Base-by-base conservation (phyloP, 2,113 vertebrate species). In the Heterochromis multidens region DNA sequence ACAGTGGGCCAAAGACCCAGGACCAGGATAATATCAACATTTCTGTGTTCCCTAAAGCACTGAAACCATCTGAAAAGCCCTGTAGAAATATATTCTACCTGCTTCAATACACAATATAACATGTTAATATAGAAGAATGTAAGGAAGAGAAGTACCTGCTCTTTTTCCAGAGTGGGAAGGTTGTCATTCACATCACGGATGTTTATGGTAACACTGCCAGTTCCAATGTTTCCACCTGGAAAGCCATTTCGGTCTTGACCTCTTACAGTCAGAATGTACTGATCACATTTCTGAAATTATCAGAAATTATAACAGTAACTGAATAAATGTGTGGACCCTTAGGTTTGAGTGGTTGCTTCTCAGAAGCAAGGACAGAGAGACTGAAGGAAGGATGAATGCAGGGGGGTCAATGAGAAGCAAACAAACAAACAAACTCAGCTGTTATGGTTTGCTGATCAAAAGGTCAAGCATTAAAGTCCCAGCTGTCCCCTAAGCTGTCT, bases 161-260 rank as follows among this genome's bases (percentile, higher is more conserved):
- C 95, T 83, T 96, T 94, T 88, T 97, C 95, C 85, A 98, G 84
- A 23, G 77, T 95, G 31, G 98, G 98, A 37, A 91, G 91, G 82
- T 99, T 97, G 93, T 99, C 98, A 1, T 99, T 99, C 74, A 98
- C 96, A 21, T 99, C 98, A 1, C 84, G 40, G 72, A 99, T 83
- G 17, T 94, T 95, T 82, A 99, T 95, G 0, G 90, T 94, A 14
- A 97, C 95, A 12, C 91, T 96, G 16, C 95, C 95, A 23, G 95
- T 96, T 5, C 90, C 96, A 3, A 84, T 93, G 1, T 95, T 90
- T 83, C 97, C 97, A 0, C 94, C 95, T 4, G 84, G 9, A 16
- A 54, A 88, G 49, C 98, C 98, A 4, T 97, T 88, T 7, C 97
- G 90, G 89, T 99, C 98, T 35, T 96, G 95, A 1, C 95, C 98